These are phyloP conservation scores for Pogonomyrmex californicus DNA, from an alignment of 1,140 invertebrate species.

Conservation along the genomic window DNA sequence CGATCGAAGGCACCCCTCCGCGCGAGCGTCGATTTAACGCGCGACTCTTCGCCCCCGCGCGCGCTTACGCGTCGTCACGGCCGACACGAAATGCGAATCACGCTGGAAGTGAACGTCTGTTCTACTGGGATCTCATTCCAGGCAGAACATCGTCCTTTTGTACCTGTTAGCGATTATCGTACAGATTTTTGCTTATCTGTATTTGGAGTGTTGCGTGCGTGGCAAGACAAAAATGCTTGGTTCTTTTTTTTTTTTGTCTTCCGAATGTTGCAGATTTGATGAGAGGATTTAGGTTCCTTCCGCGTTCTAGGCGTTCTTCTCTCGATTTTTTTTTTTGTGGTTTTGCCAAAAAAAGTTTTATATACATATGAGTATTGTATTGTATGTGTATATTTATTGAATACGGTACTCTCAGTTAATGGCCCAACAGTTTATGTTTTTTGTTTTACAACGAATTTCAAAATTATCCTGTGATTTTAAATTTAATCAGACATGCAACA, in stretches of 20 bases:
- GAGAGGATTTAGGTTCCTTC: background rate
- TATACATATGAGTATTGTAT: background rate
- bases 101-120: background rate
- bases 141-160: background rate
- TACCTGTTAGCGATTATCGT: slow-evolving; percentile 34
- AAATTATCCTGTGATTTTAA: background rate
- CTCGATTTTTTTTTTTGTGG: background rate
- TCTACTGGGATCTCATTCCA: background rate
- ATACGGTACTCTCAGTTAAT: background rate
- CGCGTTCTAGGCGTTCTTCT: background rate
- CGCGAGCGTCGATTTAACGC: background rate
- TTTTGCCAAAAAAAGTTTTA: background rate
- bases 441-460: background rate
- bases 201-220: background rate
- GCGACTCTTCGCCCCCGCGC: background rate
- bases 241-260: background rate
- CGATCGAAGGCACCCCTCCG: background rate
- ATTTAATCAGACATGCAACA: background rate
- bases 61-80: background rate
- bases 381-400: slow-evolving; percentile 3
- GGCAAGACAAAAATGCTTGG: background rate
- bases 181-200: background rate
- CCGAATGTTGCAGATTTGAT: background rate
- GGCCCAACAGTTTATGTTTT: background rate
- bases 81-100: background rate